These are phyloP conservation scores for Pangasianodon hypophthalmus DNA, from an alignment of 2,113 vertebrate genomes.

Conservation along the genomic window DNA sequence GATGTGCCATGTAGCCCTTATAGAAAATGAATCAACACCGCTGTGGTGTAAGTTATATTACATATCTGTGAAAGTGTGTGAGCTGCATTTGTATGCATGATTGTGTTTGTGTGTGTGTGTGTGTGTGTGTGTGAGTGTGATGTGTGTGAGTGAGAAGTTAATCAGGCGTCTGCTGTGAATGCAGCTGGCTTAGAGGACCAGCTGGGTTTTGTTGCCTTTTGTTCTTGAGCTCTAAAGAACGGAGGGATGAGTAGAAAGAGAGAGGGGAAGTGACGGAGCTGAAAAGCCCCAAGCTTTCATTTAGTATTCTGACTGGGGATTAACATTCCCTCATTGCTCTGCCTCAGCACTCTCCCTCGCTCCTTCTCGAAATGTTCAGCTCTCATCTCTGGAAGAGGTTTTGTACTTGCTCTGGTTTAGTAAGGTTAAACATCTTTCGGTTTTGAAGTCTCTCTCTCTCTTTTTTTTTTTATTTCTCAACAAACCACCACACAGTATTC, in stretches of 20 bases:
- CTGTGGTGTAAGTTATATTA: neutral
- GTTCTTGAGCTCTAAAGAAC: slow-evolving; percentile 37
- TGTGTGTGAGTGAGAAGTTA: slow-evolving; percentile 17
- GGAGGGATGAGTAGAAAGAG: slow-evolving; percentile 29
- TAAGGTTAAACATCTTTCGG: neutral
- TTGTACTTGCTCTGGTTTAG: neutral
- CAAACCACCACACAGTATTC: neutral
- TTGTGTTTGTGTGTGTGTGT: neutral
- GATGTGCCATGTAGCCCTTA: neutral
- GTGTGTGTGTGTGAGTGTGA: neutral
- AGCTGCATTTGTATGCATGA: neutral
- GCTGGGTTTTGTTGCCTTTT: slow-evolving; percentile 45
- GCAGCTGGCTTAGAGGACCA: slow-evolving; percentile 42
- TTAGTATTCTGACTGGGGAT: slow-evolving; percentile 37
- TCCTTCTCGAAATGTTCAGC: slow-evolving; percentile 20
- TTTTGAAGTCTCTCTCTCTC: neutral
- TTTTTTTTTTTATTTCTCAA: neutral
- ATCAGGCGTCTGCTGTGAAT: slow-evolving; percentile 42
- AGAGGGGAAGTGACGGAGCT: slow-evolving; percentile 45
- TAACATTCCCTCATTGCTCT: slow-evolving; percentile 46
- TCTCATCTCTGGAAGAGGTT: neutral
- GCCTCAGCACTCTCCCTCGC: slow-evolving; percentile 18
- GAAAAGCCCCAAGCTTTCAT: slow-evolving; percentile 41
- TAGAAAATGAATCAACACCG: neutral
- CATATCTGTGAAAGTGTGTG: neutral